These are phyloP conservation scores for Sphaerophoria rueppellii DNA, from an alignment of 2,888 invertebrate species.

Conservation along the genomic window DNA sequence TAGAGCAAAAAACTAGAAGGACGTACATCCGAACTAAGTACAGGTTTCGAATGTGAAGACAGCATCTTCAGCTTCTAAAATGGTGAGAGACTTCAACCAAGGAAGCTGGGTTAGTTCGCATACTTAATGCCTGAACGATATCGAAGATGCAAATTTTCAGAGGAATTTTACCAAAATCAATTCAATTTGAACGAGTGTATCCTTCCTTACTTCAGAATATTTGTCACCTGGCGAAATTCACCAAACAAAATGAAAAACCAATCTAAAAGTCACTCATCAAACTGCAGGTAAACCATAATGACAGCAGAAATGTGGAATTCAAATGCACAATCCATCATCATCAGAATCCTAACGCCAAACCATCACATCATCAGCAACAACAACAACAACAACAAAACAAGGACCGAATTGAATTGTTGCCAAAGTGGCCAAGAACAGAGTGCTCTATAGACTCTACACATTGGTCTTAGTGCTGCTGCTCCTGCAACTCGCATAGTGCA, in stretches of 20 bases:
- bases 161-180: conserved; percentile 4
- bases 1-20: conserved; percentile 21
- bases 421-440: conserved; percentile 55
- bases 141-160: conserved; percentile 16
- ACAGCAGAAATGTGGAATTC: conserved; percentile 68
- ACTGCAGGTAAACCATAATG: conserved; percentile 42
- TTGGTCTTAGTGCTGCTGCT: background rate
- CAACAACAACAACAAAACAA: conserved; percentile 63
- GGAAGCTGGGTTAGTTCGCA: conserved; percentile 29
- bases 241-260: background rate
- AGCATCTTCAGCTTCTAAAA: conserved; percentile 41
- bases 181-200: background rate
- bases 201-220: background rate
- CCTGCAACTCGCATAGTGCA: background rate
- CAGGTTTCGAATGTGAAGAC: conserved; percentile 37
- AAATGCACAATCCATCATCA: conserved; percentile 41
- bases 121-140: conserved; percentile 42
- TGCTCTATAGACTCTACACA: background rate
- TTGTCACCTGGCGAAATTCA: conserved; percentile 9
- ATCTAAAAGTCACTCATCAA: conserved; percentile 66
- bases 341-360: conserved; percentile 12
- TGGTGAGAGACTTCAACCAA: conserved; percentile 41
- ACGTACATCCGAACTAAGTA: background rate
- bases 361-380: background rate
- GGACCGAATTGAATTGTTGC: conserved; percentile 67